These are phyloP conservation scores for Pheosia tremula DNA, from an alignment of 2,888 invertebrate species.

Conservation along the genomic window DNA sequence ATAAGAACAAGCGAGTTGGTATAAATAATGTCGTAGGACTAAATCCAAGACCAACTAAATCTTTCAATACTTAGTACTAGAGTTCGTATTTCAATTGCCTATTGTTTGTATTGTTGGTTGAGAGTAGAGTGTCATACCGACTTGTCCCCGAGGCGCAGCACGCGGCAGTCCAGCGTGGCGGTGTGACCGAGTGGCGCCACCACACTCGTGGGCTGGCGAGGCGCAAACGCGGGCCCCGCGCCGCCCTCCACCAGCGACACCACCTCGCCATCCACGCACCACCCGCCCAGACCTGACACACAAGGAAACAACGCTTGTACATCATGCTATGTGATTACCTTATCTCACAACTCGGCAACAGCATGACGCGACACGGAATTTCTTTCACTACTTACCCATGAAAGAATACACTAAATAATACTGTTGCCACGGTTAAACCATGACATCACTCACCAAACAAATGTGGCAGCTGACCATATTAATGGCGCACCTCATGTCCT, in stretches of 20 bases:
- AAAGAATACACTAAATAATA: too few relatives aligned
- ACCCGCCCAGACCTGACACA: conserved; percentile 30
- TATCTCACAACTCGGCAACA: too few relatives aligned
- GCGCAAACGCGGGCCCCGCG: conserved; percentile 48
- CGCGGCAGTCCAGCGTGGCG: conserved; percentile 61
- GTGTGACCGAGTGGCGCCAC: conserved; percentile 56
- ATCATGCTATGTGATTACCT: too few relatives aligned
- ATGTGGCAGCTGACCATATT: not conserved
- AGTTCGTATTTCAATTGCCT: too few relatives aligned
- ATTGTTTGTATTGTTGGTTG: not conserved
- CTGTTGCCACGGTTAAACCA: too few relatives aligned
- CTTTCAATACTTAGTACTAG: too few relatives aligned
- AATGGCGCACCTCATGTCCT: not conserved
- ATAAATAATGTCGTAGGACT: too few relatives aligned
- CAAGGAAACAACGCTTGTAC: not conserved
- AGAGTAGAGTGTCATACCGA: conserved; percentile 49
- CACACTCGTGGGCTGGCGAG: conserved; percentile 45
- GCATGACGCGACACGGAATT: too few relatives aligned
- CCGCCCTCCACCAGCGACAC: conserved; percentile 33
- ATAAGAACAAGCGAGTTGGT: too few relatives aligned
- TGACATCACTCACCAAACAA: not conserved
- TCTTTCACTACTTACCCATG: too few relatives aligned
- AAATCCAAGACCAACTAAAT: too few relatives aligned
- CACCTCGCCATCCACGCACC: conserved; percentile 46
- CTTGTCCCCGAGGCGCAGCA: conserved; percentile 58